phyloP scores from a whole-genome alignment of 2,113 vertebrate species.

The Acrocephalus arundinaceus region DNA sequence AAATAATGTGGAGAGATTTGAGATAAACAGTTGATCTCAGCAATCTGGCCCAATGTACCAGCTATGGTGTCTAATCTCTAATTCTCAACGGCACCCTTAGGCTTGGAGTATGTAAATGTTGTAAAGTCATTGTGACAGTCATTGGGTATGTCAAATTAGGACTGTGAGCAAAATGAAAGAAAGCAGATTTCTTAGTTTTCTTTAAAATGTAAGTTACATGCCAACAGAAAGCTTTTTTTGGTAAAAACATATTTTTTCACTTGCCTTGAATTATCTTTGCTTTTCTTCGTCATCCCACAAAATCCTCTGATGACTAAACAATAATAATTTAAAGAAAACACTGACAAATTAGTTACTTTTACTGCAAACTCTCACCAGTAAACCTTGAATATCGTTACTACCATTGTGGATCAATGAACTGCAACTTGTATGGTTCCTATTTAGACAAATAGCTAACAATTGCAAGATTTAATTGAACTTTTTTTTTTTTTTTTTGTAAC shows the following conservation, averaged over 20 bases:
- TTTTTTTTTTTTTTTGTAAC: not conserved
- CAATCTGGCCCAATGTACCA: not conserved
- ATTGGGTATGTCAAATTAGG: not conserved
- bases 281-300: not conserved
- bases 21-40: not conserved
- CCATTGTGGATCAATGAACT: not conserved
- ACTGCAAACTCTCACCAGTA: not conserved
- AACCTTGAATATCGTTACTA: not conserved
- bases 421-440: not conserved
- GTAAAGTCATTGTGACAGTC: not conserved
- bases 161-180: not conserved
- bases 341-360: not conserved
- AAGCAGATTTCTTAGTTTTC: not conserved
- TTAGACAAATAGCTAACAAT: not conserved
- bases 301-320: not conserved
- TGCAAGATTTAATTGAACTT: not conserved
- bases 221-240: not conserved
- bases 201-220: not conserved
- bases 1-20: not conserved
- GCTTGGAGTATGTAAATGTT: not conserved
- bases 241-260: not conserved
- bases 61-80: not conserved
- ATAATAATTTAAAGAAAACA: not conserved
- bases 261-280: not conserved
- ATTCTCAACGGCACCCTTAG: not conserved